These are phyloP conservation scores for Rhopalosiphum padi DNA, from an alignment of 1,140 invertebrate genomes.

Conservation along the genomic window DNA sequence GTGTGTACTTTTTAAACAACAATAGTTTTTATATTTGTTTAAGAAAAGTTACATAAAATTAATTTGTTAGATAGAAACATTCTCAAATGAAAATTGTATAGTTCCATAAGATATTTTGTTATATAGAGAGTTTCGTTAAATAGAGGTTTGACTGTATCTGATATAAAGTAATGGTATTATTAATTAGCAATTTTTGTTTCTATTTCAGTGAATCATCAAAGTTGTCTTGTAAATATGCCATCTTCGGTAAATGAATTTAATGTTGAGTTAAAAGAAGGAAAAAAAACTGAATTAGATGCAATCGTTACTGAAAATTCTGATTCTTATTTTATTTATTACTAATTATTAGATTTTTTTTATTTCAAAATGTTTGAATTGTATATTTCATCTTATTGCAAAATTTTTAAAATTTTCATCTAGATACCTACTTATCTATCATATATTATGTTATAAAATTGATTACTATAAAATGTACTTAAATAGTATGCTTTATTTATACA, in stretches of 20 bases:
- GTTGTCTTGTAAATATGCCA: background rate
- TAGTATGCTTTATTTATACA: too few species aligned
- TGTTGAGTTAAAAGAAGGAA: background rate
- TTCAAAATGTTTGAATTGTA: background rate
- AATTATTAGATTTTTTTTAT: background rate
- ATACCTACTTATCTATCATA: background rate
- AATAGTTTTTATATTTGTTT: too few species aligned
- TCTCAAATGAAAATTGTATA: too few species aligned
- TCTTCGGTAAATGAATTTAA: background rate
- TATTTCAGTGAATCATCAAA: background rate
- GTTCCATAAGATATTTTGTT: too few species aligned
- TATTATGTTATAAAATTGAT: background rate
- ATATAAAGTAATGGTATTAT: background rate
- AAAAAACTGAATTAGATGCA: background rate
- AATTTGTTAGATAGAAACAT: too few species aligned
- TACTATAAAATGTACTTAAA: background rate
- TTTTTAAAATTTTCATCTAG: background rate
- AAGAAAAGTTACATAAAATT: too few species aligned
- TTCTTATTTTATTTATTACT: slow-evolving; percentile 39
- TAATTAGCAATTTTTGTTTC: background rate
- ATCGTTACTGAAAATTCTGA: slow-evolving; percentile 24
- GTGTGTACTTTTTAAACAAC: too few species aligned
- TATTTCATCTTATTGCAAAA: background rate
- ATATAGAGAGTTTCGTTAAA: too few species aligned
- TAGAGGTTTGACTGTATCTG: too few species aligned